Conservation (phyloP, 2,113 vertebrate genomes). For the Gnathochromis pfefferi region DNA sequence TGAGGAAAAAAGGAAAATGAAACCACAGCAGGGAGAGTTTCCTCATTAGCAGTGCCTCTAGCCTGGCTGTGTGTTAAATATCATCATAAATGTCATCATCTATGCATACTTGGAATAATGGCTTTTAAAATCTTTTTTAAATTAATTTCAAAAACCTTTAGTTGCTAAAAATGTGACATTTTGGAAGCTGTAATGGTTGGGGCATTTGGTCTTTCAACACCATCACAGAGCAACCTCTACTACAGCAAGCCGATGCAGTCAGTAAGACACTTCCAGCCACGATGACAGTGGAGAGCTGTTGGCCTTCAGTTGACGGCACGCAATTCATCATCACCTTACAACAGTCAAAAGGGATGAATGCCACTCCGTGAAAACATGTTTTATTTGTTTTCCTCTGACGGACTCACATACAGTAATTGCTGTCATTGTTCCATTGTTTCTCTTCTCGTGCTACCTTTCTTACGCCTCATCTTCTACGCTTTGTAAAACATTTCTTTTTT, state of each 20-base stretch:
- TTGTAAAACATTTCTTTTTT: slow-evolving; percentile 17
- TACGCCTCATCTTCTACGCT: neutral
- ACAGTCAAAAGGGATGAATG: neutral
- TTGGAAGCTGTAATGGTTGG: neutral
- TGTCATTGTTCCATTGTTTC: neutral
- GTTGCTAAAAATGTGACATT: neutral
- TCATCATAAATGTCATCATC: neutral
- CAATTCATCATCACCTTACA: slow-evolving; percentile 11
- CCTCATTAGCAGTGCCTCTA: neutral
- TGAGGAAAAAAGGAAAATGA: neutral
- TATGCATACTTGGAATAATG: neutral
- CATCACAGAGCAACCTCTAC: neutral
- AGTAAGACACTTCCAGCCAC: neutral
- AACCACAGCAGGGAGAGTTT: neutral
- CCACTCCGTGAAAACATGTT: neutral
- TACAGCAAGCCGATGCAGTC: neutral
- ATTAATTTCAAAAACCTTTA: neutral
- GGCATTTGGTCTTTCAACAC: neutral
- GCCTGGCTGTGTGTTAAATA: neutral
- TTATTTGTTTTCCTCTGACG: neutral
- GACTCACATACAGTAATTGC: neutral
- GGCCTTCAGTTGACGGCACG: slow-evolving; percentile 7
- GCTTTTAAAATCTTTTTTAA: neutral
- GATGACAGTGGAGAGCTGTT: neutral
- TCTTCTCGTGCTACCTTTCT: neutral